Conservation (phyloP, 2,797 vertebrate species). For the Xerus rutilus region DNA sequence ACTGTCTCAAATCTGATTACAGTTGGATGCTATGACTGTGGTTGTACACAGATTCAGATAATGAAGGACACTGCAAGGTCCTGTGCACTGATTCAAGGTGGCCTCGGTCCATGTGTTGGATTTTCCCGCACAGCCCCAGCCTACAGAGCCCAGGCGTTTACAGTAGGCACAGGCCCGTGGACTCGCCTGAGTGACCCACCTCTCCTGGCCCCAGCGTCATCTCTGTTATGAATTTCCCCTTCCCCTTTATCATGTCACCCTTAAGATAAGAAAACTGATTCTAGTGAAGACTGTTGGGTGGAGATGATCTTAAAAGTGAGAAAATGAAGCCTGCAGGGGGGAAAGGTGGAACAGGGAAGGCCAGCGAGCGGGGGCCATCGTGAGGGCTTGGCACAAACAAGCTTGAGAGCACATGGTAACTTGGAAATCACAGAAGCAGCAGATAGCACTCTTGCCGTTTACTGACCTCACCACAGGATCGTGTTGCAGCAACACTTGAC, state of each 20-base stretch:
- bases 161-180: background rate
- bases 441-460: fast-evolving
- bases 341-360: fast-evolving
- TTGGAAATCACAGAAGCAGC: background rate
- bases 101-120: background rate
- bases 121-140: fast-evolving
- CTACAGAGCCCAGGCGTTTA: background rate
- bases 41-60: background rate
- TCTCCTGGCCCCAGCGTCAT: background rate
- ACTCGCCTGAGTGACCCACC: background rate
- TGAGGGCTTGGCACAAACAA: fast-evolving
- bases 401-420: background rate
- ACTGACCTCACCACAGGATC: background rate
- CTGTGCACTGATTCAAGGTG: background rate
- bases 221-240: background rate
- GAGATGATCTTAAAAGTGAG: background rate
- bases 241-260: background rate
- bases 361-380: too few relatives aligned
- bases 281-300: background rate
- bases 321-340: background rate
- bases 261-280: background rate
- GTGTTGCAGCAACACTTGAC: background rate
- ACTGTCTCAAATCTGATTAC: background rate
- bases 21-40: background rate
- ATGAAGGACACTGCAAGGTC: background rate